These are phyloP conservation scores for Hydractinia echinata DNA, from an alignment of 30 jellyfish, hydroid and myxozoan genomes.

Conservation along the genomic window DNA sequence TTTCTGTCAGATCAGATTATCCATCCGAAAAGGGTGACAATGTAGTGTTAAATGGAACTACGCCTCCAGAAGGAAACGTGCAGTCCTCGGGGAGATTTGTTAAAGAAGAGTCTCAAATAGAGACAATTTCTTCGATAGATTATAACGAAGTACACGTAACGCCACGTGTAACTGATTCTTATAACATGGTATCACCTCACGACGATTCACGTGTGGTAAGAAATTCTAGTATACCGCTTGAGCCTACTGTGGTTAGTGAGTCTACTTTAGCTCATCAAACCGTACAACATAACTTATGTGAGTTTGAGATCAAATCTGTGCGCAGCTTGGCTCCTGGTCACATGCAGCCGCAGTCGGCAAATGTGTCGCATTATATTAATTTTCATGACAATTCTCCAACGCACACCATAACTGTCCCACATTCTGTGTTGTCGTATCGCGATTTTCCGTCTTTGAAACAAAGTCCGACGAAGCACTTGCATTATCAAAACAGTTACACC, in stretches of 20 bases:
- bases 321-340: slow-evolving; percentile 8
- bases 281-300: neutral
- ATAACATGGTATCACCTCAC: neutral
- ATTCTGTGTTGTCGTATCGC: too few species aligned
- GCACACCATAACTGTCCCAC: too few species aligned
- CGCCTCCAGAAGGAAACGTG: neutral
- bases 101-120: too few species aligned
- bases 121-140: too few species aligned
- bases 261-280: too few species aligned
- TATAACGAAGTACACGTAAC: neutral
- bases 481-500: too few species aligned
- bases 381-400: too few species aligned
- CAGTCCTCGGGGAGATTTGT: neutral
- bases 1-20: neutral
- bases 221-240: too few species aligned
- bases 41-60: neutral
- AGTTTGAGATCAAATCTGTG: neutral
- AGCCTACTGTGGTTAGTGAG: too few species aligned
- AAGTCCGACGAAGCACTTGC: too few species aligned
- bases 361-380: too few species aligned
- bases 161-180: neutral
- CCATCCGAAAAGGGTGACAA: neutral
- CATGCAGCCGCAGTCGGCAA: neutral
- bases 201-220: neutral
- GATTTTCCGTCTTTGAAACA: too few species aligned